Percentiles rank a stretch among this genome's conserved stretches.
phyloP scores from a whole-genome alignment of 23 tunicate genomes.

The Botrylloides violaceus region DNA sequence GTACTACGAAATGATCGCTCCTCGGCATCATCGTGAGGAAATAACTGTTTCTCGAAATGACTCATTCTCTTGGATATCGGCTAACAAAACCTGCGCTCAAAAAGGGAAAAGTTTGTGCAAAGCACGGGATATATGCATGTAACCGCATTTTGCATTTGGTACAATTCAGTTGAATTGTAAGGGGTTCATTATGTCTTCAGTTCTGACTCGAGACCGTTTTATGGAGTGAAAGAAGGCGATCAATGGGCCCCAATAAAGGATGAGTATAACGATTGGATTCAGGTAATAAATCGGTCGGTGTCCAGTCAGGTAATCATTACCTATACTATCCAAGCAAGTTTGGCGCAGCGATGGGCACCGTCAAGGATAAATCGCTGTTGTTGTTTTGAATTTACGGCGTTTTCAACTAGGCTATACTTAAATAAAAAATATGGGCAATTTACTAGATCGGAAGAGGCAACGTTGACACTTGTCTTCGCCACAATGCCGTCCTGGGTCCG shows the following conservation, averaged over 20 bases:
- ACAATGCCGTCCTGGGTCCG: conserved; percentile 15
- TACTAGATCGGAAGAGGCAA: conserved; percentile 24
- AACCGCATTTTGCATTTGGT: too few species aligned
- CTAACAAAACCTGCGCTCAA: conserved; percentile 6
- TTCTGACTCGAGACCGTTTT: conserved; percentile 18
- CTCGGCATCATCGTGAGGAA: not conserved
- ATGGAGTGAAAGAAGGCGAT: conserved; percentile 18
- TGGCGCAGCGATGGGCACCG: not conserved
- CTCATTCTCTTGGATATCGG: conserved; percentile 5
- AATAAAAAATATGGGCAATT: too few species aligned
- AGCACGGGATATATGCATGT: conserved; percentile 18
- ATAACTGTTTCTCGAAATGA: not conserved
- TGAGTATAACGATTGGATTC: conserved; percentile 23
- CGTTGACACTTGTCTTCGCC: conserved; percentile 13
- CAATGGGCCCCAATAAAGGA: conserved; percentile 22
- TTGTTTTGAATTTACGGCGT: too few species aligned
- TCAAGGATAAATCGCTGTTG: too few species aligned
- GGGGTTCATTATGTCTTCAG: too few species aligned
- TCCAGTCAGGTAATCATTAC: too few species aligned
- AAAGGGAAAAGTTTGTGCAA: conserved; percentile 14
- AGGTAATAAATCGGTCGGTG: conserved; percentile 15
- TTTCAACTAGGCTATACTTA: too few species aligned
- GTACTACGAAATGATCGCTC: conserved; percentile 1
- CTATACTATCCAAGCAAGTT: not conserved
- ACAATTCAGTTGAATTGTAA: too few species aligned